phyloP scores from a whole-genome alignment of 2,113 vertebrate genomes.

The Austrofundulus limnaeus region DNA sequence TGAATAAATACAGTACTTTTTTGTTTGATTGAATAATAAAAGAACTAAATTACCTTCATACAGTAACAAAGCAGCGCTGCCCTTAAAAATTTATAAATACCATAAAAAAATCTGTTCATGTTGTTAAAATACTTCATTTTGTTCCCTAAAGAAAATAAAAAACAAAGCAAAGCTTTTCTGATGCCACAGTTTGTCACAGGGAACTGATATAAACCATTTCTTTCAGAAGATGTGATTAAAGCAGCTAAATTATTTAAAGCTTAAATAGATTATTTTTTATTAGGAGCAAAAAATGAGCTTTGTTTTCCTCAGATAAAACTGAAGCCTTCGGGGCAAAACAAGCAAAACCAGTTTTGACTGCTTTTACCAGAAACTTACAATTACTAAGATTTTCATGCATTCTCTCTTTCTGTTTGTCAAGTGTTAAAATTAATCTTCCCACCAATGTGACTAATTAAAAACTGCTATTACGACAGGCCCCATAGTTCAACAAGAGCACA shows the following conservation, averaged over 20 bases:
- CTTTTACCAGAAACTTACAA: too few relatives aligned
- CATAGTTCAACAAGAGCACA: conserved; percentile 29
- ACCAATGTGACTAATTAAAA: conserved; percentile 57
- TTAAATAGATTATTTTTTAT: conserved; percentile 9
- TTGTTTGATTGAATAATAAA: too few relatives aligned
- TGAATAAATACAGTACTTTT: too few relatives aligned
- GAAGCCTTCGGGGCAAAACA: conserved; percentile 9
- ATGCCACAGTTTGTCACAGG: conserved; percentile 4
- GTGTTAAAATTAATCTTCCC: conserved; percentile 43
- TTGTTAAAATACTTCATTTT: conserved; percentile 11
- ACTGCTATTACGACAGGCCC: conserved; percentile 42
- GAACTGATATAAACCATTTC: conserved; percentile 22
- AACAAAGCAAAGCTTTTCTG: conserved; percentile 16
- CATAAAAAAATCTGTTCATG: conserved; percentile 2
- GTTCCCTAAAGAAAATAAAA: conserved; percentile 18
- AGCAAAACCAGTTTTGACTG: conserved; percentile 2
- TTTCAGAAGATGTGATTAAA: conserved; percentile 23
- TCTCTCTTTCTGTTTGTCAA: conserved; percentile 17
- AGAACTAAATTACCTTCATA: too few relatives aligned
- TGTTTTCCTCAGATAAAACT: conserved; percentile 9
- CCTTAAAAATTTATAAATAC: neutral
- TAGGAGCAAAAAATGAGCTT: conserved; percentile 18
- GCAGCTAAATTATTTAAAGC: conserved; percentile 23
- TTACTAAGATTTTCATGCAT: conserved; percentile 2
- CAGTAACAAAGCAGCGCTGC: neutral